phyloP scores from a whole-genome alignment of 1,140 invertebrate genomes.

The Holcopasites calliopsidis region DNA sequence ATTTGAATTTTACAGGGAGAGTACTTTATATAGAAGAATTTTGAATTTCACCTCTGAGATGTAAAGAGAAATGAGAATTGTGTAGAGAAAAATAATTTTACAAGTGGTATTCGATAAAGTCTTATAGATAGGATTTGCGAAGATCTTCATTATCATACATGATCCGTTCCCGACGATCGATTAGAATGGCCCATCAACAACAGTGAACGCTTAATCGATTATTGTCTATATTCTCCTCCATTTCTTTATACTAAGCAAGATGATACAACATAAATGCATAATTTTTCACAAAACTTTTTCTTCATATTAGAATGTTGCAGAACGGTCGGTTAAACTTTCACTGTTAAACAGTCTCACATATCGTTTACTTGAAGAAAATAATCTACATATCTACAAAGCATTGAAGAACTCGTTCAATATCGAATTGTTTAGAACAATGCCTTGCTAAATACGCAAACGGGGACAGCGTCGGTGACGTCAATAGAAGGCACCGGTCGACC shows the following conservation, averaged over 20 bases:
- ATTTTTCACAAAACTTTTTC: background rate
- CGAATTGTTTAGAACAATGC: slow-evolving; percentile 62
- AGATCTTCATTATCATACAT: background rate
- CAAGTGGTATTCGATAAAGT: slow-evolving; percentile 37
- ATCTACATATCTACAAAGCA: too few relatives aligned
- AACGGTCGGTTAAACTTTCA: slow-evolving; percentile 15
- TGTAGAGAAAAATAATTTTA: background rate
- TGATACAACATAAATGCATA: too few relatives aligned
- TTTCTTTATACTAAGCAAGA: too few relatives aligned
- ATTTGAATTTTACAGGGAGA: background rate
- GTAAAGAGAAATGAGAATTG: background rate
- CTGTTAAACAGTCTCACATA: background rate
- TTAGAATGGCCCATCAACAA: background rate
- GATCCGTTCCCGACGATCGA: background rate
- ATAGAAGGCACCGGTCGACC: slow-evolving; percentile 58
- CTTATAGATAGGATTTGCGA: slow-evolving; percentile 1
- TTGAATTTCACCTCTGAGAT: too few relatives aligned
- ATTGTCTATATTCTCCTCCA: too few relatives aligned
- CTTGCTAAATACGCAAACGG: slow-evolving; percentile 58
- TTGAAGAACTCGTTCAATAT: slow-evolving; percentile 6
- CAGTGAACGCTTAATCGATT: slow-evolving; percentile 12
- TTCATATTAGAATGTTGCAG: too few relatives aligned
- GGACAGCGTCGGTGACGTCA: slow-evolving; percentile 50
- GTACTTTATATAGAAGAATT: too few relatives aligned
- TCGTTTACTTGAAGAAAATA: too few relatives aligned